Evolutionary conservation across 1,140 invertebrate genomes (phyloP).

Genomic region (Leucophenga varia): DNA sequence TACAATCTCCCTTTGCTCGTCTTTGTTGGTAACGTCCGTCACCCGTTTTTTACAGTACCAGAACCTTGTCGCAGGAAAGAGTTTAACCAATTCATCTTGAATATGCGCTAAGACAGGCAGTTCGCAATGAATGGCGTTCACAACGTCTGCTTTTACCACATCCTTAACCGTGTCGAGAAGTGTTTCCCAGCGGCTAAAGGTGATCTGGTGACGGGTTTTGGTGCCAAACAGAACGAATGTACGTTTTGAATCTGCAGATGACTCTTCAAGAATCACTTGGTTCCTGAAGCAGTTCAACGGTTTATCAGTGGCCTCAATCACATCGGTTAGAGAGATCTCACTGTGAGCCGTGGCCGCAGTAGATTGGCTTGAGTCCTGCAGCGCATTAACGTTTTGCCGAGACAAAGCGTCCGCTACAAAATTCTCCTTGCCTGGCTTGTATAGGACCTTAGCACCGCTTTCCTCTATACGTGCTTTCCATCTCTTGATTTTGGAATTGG

Average conservation of each 20-base stretch:
- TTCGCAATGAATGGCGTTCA: constrained; percentile 14
- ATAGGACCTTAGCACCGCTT: constrained; percentile 39
- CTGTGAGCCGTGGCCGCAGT: constrained; percentile 8
- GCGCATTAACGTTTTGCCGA: constrained; percentile 8
- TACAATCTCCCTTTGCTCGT: constrained; percentile 1
- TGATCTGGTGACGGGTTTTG: constrained; percentile 2
- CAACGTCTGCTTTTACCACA: constrained; percentile 2
- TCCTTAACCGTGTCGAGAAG: constrained; percentile 2
- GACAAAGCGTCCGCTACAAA: constrained; percentile 37
- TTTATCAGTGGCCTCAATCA: constrained; percentile 9
- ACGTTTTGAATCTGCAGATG: neutral
- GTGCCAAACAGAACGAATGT: constrained; percentile 13
- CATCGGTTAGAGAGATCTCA: constrained; percentile 3
- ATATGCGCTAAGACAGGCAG: constrained; percentile 3
- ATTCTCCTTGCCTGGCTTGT: constrained; percentile 49
- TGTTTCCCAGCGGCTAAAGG: neutral
- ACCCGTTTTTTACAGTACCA: constrained; percentile 1
- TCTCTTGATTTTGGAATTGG: constrained; percentile 6
- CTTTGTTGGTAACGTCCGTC: neutral
- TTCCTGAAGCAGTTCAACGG: constrained; percentile 11
- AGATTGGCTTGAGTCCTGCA: constrained; percentile 7
- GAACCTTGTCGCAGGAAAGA: neutral
- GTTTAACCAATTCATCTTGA: constrained; percentile 2
- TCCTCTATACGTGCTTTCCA: no score
- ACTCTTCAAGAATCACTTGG: constrained; percentile 6